A percentile compares a stretch with the other conserved stretches of the same genome.
These are phyloP conservation scores for Rousettus madagascariensis DNA, from an alignment of 2,797 vertebrate species.

Conservation along the genomic window DNA sequence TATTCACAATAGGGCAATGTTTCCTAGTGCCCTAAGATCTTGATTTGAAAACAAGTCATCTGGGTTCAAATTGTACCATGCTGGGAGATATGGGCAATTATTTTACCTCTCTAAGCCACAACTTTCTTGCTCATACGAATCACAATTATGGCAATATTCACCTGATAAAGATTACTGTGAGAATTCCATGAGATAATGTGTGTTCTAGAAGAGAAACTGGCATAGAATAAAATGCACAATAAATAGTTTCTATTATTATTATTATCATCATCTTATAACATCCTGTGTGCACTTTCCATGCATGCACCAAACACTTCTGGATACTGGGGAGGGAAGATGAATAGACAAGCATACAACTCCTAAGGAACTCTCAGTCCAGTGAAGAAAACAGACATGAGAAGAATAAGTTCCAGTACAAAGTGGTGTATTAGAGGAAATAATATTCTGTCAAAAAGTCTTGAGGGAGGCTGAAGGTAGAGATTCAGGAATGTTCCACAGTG, in stretches of 20 bases:
- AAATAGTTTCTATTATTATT: neutral
- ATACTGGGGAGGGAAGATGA: neutral
- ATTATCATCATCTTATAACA: neutral
- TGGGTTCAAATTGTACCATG: neutral
- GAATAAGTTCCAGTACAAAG: neutral
- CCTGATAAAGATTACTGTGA: neutral
- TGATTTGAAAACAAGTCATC: neutral
- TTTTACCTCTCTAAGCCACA: neutral
- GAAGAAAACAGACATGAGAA: neutral
- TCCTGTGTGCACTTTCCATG: neutral
- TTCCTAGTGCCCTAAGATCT: neutral
- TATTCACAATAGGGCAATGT: neutral
- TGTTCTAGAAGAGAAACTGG: slow-evolving; percentile 9
- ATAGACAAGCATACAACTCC: neutral
- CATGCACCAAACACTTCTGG: neutral
- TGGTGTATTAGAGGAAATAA: neutral
- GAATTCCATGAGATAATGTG: neutral
- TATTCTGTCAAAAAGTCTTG: neutral
- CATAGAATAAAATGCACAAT: neutral
- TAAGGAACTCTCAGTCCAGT: neutral
- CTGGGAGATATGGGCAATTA: neutral
- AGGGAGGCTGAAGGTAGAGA: neutral
- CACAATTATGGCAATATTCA: neutral
- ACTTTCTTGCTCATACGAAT: neutral
- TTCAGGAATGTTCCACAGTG: neutral